Conservation (phyloP, 1,140 invertebrate genomes). For the Chironomus striatipennis region DNA sequence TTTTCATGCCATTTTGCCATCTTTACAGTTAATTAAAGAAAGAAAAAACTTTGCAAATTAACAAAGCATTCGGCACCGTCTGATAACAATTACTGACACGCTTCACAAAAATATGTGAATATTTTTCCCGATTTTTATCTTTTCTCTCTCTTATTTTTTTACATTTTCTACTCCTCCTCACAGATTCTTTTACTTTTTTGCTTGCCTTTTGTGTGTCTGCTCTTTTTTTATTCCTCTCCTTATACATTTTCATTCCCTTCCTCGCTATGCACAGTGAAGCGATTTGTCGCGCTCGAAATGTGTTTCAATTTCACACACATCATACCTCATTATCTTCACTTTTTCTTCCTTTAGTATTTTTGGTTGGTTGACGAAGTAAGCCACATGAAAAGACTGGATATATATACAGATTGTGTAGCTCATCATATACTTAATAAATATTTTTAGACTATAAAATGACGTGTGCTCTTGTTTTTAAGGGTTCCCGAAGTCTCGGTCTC, state of each 20-base stretch:
- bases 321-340: conserved; percentile 12
- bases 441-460: too few relatives aligned
- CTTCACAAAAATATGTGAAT: neutral
- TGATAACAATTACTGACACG: conserved; percentile 12
- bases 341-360: neutral
- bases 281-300: conserved; percentile 6
- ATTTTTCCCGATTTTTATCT: too few relatives aligned
- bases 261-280: neutral
- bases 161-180: neutral
- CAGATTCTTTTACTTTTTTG: too few relatives aligned
- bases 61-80: conserved; percentile 4
- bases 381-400: too few relatives aligned
- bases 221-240: neutral
- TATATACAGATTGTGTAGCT: too few relatives aligned
- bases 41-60: neutral
- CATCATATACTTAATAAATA: too few relatives aligned
- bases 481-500: too few relatives aligned
- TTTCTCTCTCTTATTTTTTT: neutral
- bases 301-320: conserved; percentile 13
- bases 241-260: too few relatives aligned
- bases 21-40: neutral
- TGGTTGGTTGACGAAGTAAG: too few relatives aligned
- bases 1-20: neutral
- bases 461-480: too few relatives aligned
- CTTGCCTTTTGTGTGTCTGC: neutral